Percentiles rank a stretch among this genome's conserved stretches.
These are phyloP conservation scores for Pseudomugil gertrudae DNA, from an alignment of 2,797 vertebrate species.

Conservation along the genomic window DNA sequence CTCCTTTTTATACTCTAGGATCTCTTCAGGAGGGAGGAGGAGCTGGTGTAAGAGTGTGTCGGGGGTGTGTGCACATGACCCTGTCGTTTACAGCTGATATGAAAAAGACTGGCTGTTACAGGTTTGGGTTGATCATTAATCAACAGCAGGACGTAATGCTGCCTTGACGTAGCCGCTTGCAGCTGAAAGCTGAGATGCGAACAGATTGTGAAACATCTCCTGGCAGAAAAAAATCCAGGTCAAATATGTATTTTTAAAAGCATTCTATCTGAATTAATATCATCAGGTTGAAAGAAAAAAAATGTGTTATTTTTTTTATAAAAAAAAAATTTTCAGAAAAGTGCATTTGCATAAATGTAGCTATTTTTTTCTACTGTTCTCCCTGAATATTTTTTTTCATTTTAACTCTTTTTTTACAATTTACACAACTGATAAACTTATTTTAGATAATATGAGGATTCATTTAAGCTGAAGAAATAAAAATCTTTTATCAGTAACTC, in stretches of 20 bases:
- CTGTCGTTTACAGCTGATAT: constrained; percentile 31
- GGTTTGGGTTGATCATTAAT: constrained; percentile 67
- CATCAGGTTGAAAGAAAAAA: background rate
- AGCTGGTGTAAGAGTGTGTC: background rate
- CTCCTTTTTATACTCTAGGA: constrained; percentile 67
- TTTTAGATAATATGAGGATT: background rate
- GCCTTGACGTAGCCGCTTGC: constrained; percentile 37
- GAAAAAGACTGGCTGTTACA: constrained; percentile 38
- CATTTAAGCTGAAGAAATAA: background rate
- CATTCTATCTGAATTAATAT: background rate
- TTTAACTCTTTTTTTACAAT: background rate
- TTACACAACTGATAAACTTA: background rate
- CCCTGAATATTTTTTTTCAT: background rate
- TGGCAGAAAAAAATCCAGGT: background rate
- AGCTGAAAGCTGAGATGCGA: constrained; percentile 15
- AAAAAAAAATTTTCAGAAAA: background rate
- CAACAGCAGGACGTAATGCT: constrained; percentile 16
- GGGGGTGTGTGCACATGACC: constrained; percentile 26
- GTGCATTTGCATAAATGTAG: background rate
- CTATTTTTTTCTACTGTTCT: background rate
- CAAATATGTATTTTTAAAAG: background rate
- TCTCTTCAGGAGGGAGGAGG: constrained; percentile 24
- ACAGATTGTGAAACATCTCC: background rate
- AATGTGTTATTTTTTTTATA: background rate
- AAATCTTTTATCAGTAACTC: background rate